Percentiles rank a stretch among this genome's conserved stretches.
These are phyloP conservation scores for Baronia brevicornis DNA, from an alignment of 2,888 invertebrate species.

Conservation along the genomic window DNA sequence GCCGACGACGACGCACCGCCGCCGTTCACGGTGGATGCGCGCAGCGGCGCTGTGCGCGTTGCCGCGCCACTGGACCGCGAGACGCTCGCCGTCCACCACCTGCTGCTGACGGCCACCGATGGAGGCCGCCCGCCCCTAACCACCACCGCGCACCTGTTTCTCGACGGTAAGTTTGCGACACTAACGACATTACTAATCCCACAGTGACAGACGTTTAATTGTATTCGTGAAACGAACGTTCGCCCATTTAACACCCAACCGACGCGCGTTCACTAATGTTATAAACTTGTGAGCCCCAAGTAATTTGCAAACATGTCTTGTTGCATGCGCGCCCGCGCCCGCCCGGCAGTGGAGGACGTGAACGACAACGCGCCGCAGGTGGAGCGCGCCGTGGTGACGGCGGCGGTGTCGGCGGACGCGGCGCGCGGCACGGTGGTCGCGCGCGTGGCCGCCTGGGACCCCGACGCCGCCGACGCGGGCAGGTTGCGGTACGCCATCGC, in stretches of 20 bases:
- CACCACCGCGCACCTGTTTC: conserved; percentile 88
- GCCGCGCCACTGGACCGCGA: conserved; percentile 90
- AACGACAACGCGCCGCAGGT: conserved; percentile 94
- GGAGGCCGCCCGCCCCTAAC: conserved; percentile 87
- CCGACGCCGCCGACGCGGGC: conserved; percentile 85
- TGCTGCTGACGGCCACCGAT: conserved; percentile 88
- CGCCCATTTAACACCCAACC: no score
- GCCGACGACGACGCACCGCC: conserved; percentile 59
- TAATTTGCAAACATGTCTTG: no score
- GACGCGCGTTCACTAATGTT: no score
- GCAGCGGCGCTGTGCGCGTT: conserved; percentile 85
- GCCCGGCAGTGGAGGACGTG: conserved; percentile 83
- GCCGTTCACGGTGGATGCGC: conserved; percentile 86
- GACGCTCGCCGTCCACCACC: conserved; percentile 80
- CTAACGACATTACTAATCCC: no score
- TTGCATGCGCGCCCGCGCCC: background rate
- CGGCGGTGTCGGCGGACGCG: conserved; percentile 86
- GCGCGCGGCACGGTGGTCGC: conserved; percentile 91
- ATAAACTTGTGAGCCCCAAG: no score
- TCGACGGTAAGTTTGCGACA: conserved; percentile 76
- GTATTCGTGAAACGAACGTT: no score
- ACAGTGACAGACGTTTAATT: no score
- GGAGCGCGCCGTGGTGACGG: conserved; percentile 86
- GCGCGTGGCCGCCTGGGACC: conserved; percentile 91
- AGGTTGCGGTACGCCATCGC: conserved; percentile 88